Evolutionary conservation across 2,797 vertebrate species (phyloP), one percentile per base, ranked within the genome.

Genomic region (Serranus cabrilla): DNA sequence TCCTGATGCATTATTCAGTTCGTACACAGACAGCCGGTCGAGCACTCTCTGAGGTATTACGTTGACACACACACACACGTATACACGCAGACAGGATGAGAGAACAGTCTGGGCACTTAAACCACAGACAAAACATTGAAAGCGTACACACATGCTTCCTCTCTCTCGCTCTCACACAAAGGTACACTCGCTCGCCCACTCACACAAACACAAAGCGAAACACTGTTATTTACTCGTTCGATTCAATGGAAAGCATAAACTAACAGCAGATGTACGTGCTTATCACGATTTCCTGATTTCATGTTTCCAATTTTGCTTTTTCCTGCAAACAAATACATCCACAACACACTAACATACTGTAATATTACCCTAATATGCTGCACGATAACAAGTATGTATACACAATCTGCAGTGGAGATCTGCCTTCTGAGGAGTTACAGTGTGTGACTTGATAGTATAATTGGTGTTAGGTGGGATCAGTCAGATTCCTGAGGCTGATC

Each of bases 1-100:
- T 89, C 82, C 80, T 66, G 40, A 86, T 93, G 78, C 76, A 93
- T 93, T 89, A 93, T 93, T 93, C 76, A 94, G 78, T 69, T 83
- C 80, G 78, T 82, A 81, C 86, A 88, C 86, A 88, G 76, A 90
- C 83, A 81, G 82, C 74, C 45, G n/a, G 64, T 51, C 9, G 74
- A 76, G 77, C 66, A 21, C 57, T 86, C 89, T 81, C 87, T 61
- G 75, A 75, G 78, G 83, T 66, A 80, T 88, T 25, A 81, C 56
- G 6, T 4, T 18, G 12, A 76, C 71, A 25, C 20, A 54, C 60
- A 67, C 42, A 51, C 25, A 21, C 59, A 58, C 68, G 64, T 42
- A 27, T 58, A 21, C n/a, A 67, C 46, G 56, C 58, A 80, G 17
- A 80, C 34, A 65, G 62, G 61, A 57, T 73, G 71, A 80, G 49